Evolutionary conservation across 2,888 invertebrate species (phyloP), one percentile per base, ranked within the genome.

Genomic region (Anaspis maculata): DNA sequence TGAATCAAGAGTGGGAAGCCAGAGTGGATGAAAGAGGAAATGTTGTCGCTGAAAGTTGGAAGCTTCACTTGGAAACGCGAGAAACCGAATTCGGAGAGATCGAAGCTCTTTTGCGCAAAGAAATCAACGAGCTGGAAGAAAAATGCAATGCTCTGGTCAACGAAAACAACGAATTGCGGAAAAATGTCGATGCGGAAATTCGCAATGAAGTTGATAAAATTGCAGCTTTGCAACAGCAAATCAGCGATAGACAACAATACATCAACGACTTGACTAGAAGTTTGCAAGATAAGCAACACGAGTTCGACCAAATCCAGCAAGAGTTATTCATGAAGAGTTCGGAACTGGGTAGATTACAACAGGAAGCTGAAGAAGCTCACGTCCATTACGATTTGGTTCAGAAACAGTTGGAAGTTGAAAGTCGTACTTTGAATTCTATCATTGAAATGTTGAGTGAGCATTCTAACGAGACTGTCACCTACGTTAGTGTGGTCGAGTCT

Each of bases 41-140:
- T 48, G 79, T 80, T 64, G 74, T 82, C 36, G 79, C 80, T 6
- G 74, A 76, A 61, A 68, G 79, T 51, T 80, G 80, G 81, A 79
- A 80, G 51, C 69, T 76, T 43, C 80, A 82, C 59, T 57, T 81
- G 35, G 68, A 72, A n/a, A 69, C 72, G 46, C 70, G 76, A 24
- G 79, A 81, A 65, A 65, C 61, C 6, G 79, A 78, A 47, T 79
- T 78, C 51, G 66, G 69, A 38, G 65, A 68, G 42, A 54, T 59
- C 3, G 75, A 76, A 59, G 58, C 63, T 31, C 68, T 68, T 29
- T 59, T 77, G 6, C 62, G 69, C 47, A 59, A 59, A 25, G 72
- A 78, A 59, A 59, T 79, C 15, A 62, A 52, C 44, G 65, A 67
- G 42, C 58, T 70, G 25, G 73, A 72, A 51, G 61, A 51, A 41